phyloP scores from a whole-genome alignment of 37 sponge, comb jelly and placozoan genomes.

The Chondrosia reniformis region DNA sequence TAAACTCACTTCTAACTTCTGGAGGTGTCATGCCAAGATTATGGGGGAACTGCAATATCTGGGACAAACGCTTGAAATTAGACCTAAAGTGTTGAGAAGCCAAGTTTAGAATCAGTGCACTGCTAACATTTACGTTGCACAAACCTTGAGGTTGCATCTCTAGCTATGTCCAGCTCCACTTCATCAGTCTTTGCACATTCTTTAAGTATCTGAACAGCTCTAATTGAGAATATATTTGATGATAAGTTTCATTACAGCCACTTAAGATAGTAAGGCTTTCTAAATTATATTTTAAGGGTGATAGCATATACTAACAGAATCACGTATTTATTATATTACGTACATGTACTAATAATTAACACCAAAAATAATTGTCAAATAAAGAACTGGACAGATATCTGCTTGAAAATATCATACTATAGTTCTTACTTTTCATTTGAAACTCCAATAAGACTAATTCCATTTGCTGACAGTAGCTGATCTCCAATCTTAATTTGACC shows the following conservation, averaged over 20 bases:
- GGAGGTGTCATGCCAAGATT: slow-evolving; percentile 14
- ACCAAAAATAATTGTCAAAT: background rate
- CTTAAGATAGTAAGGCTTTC: no score
- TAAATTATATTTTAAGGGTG: no score
- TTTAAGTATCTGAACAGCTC: slow-evolving; percentile 33
- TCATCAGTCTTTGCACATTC: slow-evolving; percentile 41
- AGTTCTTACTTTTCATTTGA: slow-evolving; percentile 54
- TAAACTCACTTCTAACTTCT: slow-evolving; percentile 11
- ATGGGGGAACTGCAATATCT: slow-evolving; percentile 17
- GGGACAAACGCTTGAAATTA: slow-evolving; percentile 19
- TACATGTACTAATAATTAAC: no score
- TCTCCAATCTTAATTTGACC: slow-evolving; percentile 64
- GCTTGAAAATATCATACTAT: background rate
- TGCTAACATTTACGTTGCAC: no score
- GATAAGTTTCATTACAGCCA: no score
- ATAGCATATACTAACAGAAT: no score
- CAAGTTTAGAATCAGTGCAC: no score
- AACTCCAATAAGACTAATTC: slow-evolving; percentile 45
- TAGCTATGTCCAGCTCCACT: slow-evolving; percentile 31
- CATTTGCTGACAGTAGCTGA: slow-evolving; percentile 65
- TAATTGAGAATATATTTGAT: no score
- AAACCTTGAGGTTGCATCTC: slow-evolving; percentile 36
- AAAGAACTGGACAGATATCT: background rate
- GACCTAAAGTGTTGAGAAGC: no score
- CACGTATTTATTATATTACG: no score